Evolutionary conservation across 2,113 vertebrate species (phyloP).

Genomic region (Scortum barcoo): DNA sequence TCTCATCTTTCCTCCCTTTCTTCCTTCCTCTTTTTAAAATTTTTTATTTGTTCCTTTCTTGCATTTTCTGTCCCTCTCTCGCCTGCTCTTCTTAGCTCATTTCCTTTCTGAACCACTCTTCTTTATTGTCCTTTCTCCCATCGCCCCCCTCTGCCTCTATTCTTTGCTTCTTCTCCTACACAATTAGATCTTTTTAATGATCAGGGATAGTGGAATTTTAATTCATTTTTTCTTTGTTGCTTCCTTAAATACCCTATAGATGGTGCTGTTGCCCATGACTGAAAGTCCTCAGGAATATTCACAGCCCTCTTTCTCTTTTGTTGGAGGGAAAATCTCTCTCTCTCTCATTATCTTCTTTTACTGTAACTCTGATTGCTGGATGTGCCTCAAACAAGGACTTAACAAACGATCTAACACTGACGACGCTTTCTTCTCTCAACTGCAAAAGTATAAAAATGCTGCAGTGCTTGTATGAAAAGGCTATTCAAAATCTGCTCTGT

Average conservation of each 20-base stretch:
- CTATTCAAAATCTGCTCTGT: constrained; percentile 9
- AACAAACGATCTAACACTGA: constrained; percentile 38
- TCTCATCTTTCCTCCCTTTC: neutral
- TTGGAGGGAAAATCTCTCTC: constrained; percentile 44
- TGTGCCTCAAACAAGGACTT: constrained; percentile 30
- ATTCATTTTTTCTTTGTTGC: constrained; percentile 2
- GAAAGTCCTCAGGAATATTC: neutral
- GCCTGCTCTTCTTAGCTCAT: neutral
- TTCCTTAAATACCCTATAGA: constrained; percentile 68
- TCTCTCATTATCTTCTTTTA: constrained; percentile 49
- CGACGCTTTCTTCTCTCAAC: constrained; percentile 13
- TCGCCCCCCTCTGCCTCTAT: constrained; percentile 1
- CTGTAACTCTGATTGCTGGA: constrained; percentile 23
- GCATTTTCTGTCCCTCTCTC: neutral
- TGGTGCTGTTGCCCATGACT: constrained; percentile 78
- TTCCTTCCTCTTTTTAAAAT: neutral
- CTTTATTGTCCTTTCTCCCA: neutral
- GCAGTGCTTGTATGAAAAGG: neutral
- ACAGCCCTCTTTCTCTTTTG: constrained; percentile 15
- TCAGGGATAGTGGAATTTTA: constrained; percentile 4
- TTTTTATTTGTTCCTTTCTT: neutral
- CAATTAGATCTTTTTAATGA: constrained; percentile 14
- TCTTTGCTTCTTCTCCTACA: neutral
- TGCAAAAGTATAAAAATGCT: constrained; percentile 2
- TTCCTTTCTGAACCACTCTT: neutral